Conservation (phyloP, 1,140 invertebrate genomes). For the Saccostrea glomerata region DNA sequence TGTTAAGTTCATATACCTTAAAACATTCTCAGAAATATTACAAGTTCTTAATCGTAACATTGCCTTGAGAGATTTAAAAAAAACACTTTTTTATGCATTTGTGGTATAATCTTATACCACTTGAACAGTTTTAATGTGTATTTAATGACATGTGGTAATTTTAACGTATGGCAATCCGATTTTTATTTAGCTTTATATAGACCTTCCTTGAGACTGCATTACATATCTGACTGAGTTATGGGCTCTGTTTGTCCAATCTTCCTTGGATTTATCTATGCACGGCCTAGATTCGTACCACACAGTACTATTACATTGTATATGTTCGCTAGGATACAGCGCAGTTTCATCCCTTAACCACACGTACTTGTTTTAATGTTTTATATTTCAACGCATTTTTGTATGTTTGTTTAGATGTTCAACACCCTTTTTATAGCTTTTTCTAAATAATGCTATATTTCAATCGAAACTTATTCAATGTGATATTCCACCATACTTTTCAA, state of each 20-base stretch:
- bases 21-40: neutral
- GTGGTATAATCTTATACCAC: neutral
- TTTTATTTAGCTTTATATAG: neutral
- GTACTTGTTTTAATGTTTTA: too few relatives aligned
- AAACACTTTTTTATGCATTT: conserved; percentile 23
- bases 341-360: too few relatives aligned
- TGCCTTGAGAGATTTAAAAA: neutral
- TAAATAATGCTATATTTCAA: too few relatives aligned
- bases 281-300: neutral
- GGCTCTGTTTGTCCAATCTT: neutral
- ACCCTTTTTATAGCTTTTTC: too few relatives aligned
- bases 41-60: neutral
- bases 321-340: neutral
- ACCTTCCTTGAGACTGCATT: neutral
- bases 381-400: too few relatives aligned
- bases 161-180: neutral
- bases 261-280: neutral
- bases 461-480: too few relatives aligned
- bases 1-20: neutral
- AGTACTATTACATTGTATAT: neutral
- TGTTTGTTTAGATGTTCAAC: too few relatives aligned
- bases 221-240: neutral
- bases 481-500: too few relatives aligned
- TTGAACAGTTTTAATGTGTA: neutral
- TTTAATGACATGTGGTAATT: neutral